These are phyloP conservation scores for Odocoileus hemionus DNA, from an alignment of 2,113 vertebrate species.

Conservation along the genomic window DNA sequence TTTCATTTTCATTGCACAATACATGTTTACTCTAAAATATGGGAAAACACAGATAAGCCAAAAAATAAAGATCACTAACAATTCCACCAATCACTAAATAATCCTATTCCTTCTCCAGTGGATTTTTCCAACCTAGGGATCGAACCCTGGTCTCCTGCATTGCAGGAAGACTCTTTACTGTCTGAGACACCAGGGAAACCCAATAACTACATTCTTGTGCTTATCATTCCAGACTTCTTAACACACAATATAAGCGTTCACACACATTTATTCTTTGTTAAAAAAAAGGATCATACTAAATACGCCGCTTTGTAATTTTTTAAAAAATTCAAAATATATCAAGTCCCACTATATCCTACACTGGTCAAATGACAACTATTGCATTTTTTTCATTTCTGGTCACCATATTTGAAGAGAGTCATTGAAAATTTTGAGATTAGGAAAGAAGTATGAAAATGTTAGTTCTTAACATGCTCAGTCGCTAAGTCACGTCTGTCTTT, in stretches of 20 bases:
- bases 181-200: neutral
- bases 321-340: neutral
- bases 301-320: neutral
- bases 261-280: neutral
- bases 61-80: neutral
- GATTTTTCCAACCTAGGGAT: neutral
- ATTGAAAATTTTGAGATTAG: neutral
- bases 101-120: neutral
- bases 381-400: neutral
- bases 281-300: neutral
- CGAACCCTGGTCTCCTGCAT: neutral
- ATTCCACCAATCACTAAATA: neutral
- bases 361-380: neutral
- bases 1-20: slow-evolving; percentile 1
- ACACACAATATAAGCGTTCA: neutral
- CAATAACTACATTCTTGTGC: neutral
- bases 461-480: neutral
- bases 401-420: neutral
- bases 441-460: neutral
- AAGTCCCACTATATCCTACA: neutral
- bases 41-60: neutral
- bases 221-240: neutral
- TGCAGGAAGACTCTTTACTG: neutral
- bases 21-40: neutral
- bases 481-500: neutral